phyloP scores from a whole-genome alignment of 2,113 vertebrate species.

The Calyptomena viridis region DNA sequence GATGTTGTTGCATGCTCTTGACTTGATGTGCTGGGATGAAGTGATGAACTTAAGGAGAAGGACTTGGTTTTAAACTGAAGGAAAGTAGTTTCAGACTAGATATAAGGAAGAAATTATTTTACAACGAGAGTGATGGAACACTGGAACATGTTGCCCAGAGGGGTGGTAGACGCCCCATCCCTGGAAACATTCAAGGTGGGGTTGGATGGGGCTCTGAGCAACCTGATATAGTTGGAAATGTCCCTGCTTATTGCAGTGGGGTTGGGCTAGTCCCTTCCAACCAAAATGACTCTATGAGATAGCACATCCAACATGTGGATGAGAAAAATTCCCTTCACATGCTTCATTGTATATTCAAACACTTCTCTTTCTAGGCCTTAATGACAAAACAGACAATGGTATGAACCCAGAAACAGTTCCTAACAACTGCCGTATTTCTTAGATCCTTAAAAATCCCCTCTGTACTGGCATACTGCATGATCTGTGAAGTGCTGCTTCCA shows the following conservation, averaged over 20 bases:
- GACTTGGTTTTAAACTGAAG: not conserved
- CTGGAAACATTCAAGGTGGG: not conserved
- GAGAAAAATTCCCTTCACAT: not conserved
- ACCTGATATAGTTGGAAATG: not conserved
- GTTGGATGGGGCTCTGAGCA: not conserved
- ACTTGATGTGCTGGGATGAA: not conserved
- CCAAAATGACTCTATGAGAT: not conserved
- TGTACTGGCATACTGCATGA: not conserved
- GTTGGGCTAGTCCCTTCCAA: not conserved
- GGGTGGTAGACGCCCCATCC: not conserved
- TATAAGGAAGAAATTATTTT: not conserved
- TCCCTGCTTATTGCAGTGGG: not conserved
- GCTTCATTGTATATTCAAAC: not conserved
- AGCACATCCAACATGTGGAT: not conserved
- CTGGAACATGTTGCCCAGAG: not conserved
- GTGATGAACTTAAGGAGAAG: not conserved
- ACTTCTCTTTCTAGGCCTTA: not conserved
- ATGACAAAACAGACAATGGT: not conserved
- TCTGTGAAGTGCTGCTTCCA: not conserved
- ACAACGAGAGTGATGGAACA: not conserved
- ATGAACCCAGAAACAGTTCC: not conserved
- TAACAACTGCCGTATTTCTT: not conserved
- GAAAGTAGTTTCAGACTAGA: not conserved
- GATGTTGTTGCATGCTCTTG: rapidly evolving
- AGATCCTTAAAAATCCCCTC: not conserved